These are phyloP conservation scores for Thripadectes ignobilis DNA, from an alignment of 2,797 vertebrate species.

Conservation along the genomic window DNA sequence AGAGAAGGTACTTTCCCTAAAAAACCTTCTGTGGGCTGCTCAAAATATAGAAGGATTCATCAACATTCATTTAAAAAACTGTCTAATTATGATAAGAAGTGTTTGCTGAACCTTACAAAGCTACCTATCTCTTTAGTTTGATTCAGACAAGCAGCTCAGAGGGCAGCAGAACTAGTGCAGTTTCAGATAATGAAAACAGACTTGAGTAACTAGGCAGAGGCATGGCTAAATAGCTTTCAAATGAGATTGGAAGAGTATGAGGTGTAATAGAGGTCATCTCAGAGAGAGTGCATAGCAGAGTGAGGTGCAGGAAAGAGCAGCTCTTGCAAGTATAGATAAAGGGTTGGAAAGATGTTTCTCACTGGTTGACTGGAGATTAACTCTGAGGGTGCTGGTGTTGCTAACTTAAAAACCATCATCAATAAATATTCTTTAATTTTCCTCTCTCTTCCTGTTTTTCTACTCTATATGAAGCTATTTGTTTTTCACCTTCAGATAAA, in stretches of 20 bases:
- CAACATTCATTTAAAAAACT: neutral
- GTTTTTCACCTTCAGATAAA: neutral
- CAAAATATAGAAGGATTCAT: neutral
- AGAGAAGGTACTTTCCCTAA: neutral
- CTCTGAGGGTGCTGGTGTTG: neutral
- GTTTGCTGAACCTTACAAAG: neutral
- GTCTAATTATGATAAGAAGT: neutral
- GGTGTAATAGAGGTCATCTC: neutral
- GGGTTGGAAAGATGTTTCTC: neutral
- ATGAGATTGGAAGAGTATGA: neutral
- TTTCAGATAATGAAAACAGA: conserved; percentile 2
- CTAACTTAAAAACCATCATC: neutral
- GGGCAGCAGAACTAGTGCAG: neutral
- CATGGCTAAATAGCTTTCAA: conserved; percentile 2
- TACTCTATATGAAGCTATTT: neutral
- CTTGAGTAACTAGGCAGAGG: neutral
- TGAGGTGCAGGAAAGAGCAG: neutral
- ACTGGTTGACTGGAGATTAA: neutral
- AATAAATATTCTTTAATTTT: neutral
- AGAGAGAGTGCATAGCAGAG: neutral
- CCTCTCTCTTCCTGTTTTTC: neutral
- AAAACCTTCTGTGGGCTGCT: neutral
- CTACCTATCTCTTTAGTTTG: neutral
- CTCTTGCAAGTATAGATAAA: neutral
- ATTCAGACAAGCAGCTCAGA: neutral